Base-by-base conservation (phyloP, 2,888 invertebrate genomes). In the Calameuta idolon region DNA sequence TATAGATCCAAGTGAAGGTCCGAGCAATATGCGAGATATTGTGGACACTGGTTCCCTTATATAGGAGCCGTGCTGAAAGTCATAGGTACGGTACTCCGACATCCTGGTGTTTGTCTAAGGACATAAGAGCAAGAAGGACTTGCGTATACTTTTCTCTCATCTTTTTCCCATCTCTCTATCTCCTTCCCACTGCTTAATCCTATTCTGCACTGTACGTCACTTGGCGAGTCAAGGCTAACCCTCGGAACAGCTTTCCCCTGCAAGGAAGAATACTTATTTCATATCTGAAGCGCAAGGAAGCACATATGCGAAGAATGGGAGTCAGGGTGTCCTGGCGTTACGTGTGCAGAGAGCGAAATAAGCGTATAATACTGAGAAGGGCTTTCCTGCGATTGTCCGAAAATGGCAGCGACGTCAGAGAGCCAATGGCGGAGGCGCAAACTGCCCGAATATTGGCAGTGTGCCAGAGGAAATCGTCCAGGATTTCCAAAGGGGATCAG, bases 261-360 rank as follows among this genome's bases (percentile, higher is more conserved):
- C 23, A 55, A 55, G 55, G 55, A 55, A 23, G 9, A 23, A 55
- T 55, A 55, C 55, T 23, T 23, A 55, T 55, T 55, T 55, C 55
- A 55, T 55, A 55, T 55, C 55, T 15, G 55, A 55, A 55, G 55
- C 55, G 55, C 55, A 55, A 55, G 55, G 23, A 55, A 55, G 55
- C 55, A 55, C 83, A 81, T 82, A 79, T 81, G 80, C 79, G 76
- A 79, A 81, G 81, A 84, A 85, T 82, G 83, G 80, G 81, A 79
- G 76, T 55, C 76, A 82, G 15, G 71, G 71, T 34, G 71, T 12
- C 71, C 33, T 34, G 80, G 79, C 83, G 84, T 87, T 86, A 89
- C 89, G 89, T 89, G 88, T 85, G 82, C 85, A 81, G 88, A 85
- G 85, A 86, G 84, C 89, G 81, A 89, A 89, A 87, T 88, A 87